Percentiles rank a stretch among this genome's conserved stretches.
phyloP scores from a whole-genome alignment of 2,113 vertebrate species.

The Mus spicilegus region DNA sequence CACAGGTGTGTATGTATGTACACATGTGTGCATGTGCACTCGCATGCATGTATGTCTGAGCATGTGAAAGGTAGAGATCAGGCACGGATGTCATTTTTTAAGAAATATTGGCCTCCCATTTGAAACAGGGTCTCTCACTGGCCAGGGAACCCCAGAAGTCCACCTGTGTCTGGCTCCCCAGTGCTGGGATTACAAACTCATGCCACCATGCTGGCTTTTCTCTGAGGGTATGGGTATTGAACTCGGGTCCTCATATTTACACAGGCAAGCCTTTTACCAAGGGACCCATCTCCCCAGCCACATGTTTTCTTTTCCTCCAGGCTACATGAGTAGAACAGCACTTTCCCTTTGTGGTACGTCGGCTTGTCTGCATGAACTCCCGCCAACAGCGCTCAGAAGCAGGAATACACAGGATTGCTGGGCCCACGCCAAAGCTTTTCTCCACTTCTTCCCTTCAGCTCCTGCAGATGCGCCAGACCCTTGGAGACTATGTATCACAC shows the following conservation, averaged over 20 bases:
- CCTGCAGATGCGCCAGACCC: background rate
- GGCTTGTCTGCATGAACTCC: too few species aligned
- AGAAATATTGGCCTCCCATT: background rate
- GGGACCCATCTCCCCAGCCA: background rate
- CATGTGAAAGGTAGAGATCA: background rate
- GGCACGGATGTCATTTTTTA: background rate
- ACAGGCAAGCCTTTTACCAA: background rate
- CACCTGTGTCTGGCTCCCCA: background rate
- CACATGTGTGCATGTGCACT: background rate
- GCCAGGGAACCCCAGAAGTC: background rate
- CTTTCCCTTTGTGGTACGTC: background rate
- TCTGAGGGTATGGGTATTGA: background rate
- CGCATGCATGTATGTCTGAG: background rate
- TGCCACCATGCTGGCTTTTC: background rate
- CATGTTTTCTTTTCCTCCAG: background rate
- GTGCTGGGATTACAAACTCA: background rate
- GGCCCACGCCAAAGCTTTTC: too few species aligned
- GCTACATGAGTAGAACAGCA: background rate
- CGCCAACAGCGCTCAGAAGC: background rate
- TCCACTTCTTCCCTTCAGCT: background rate
- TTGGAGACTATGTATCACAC: background rate
- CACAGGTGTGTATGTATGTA: background rate
- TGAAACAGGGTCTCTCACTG: too few species aligned
- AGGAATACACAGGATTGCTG: too few species aligned
- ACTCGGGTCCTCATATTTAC: background rate